A percentile compares a stretch with the other conserved stretches of the same genome.
Conservation (phyloP, 2,888 invertebrate genomes). For the Anaspis maculata region DNA sequence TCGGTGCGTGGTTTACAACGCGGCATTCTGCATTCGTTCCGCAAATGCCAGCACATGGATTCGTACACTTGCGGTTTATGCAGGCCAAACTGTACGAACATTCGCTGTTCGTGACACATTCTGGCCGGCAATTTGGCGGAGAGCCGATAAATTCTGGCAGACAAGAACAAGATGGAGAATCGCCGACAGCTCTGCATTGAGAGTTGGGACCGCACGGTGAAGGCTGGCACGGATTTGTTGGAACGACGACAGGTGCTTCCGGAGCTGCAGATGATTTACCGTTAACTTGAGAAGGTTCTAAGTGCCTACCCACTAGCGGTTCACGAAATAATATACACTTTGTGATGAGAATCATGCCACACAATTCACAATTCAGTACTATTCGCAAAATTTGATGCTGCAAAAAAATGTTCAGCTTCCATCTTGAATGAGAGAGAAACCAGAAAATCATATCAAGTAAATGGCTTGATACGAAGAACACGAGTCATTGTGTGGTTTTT, state of each 20-base stretch:
- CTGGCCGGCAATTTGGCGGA: constrained; percentile 58
- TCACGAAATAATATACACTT: no score
- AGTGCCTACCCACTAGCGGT: no score
- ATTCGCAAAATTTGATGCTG: no score
- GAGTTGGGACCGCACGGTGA: constrained; percentile 77
- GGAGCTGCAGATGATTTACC: no score
- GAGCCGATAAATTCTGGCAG: constrained; percentile 57
- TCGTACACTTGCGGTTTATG: constrained; percentile 65
- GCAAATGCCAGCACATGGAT: constrained; percentile 71
- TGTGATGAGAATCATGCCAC: no score
- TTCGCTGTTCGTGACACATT: constrained; percentile 65
- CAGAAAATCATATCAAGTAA: no score
- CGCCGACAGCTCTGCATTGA: constrained; percentile 52
- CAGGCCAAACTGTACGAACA: constrained; percentile 67
- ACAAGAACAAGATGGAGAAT: constrained; percentile 59
- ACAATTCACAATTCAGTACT: no score
- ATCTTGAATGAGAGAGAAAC: no score
- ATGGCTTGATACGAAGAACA: no score
- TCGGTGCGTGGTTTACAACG: constrained; percentile 66
- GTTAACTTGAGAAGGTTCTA: no score
- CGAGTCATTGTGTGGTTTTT: no score
- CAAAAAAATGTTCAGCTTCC: no score
- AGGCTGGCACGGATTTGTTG: constrained; percentile 62
- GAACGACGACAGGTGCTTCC: constrained; percentile 21
- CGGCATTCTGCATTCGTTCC: constrained; percentile 65